Percentiles rank a stretch among this genome's conserved stretches.
phyloP scores from a whole-genome alignment of 2,113 vertebrate species.

The Oncorhynchus clarkii region DNA sequence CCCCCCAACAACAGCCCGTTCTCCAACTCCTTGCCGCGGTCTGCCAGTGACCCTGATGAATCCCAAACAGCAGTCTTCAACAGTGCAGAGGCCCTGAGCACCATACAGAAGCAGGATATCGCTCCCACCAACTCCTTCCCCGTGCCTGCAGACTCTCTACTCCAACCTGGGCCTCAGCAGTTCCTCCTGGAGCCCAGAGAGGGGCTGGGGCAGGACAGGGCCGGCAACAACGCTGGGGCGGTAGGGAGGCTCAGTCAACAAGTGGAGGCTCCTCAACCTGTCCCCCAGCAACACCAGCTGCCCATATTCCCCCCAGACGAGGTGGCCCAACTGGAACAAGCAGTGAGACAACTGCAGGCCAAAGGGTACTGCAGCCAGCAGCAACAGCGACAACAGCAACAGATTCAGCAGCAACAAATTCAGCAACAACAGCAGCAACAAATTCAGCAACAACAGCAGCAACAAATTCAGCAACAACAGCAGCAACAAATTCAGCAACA shows the following conservation, averaged over 20 bases:
- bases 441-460: constrained; percentile 77
- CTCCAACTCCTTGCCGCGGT: constrained; percentile 77
- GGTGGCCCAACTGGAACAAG: constrained; percentile 89
- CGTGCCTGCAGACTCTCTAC: constrained; percentile 79
- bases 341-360: constrained; percentile 91
- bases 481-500: constrained; percentile 73
- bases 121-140: constrained; percentile 78
- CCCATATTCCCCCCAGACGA: constrained; percentile 82
- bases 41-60: constrained; percentile 83
- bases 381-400: constrained; percentile 84
- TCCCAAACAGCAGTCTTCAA: constrained; percentile 78
- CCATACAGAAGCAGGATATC: constrained; percentile 89
- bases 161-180: constrained; percentile 83
- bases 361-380: constrained; percentile 83
- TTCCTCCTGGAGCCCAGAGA: constrained; percentile 79
- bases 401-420: constrained; percentile 78
- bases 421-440: constrained; percentile 74
- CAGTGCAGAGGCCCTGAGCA: constrained; percentile 78
- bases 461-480: constrained; percentile 70
- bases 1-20: constrained; percentile 74
- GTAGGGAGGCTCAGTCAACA: constrained; percentile 57
- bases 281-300: constrained; percentile 83
- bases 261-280: constrained; percentile 56
- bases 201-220: constrained; percentile 78
- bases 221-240: constrained; percentile 39